phyloP scores from a whole-genome alignment of 2,888 invertebrate genomes.

The Cantharis rustica region DNA sequence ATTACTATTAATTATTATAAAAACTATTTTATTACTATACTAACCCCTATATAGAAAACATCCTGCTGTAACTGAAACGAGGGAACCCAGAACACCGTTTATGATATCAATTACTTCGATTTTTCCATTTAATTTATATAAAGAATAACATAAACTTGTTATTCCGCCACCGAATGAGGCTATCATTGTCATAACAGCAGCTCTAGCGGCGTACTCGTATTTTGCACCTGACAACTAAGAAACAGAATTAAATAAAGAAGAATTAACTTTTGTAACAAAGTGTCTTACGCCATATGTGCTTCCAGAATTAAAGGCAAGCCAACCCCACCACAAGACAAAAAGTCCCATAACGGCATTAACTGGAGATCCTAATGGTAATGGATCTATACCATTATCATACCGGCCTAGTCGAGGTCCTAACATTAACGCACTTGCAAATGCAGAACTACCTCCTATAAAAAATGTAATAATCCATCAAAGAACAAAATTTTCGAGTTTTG shows the following conservation, averaged over 20 bases:
- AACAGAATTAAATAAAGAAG: neutral
- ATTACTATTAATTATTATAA: constrained; percentile 1
- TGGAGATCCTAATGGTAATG: constrained; percentile 82
- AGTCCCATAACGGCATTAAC: constrained; percentile 91
- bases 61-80: constrained; percentile 88
- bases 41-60: constrained; percentile 76
- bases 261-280: neutral
- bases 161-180: constrained; percentile 89
- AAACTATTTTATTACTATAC: neutral
- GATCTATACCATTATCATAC: constrained; percentile 76
- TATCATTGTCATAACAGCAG: constrained; percentile 90
- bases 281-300: constrained; percentile 76
- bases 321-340: constrained; percentile 96
- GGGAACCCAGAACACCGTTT: constrained; percentile 84
- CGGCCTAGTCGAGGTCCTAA: constrained; percentile 86
- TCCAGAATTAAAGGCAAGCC: constrained; percentile 94
- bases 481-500: no score
- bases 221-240: constrained; percentile 73
- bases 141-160: constrained; percentile 67
- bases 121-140: constrained; percentile 69
- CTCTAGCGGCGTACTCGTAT: constrained; percentile 90
- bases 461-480: neutral
- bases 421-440: constrained; percentile 88
- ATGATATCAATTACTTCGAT: constrained; percentile 86
- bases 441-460: constrained; percentile 67